Base-by-base conservation (phyloP, 1,140 invertebrate genomes). In the Apis laboriosa region DNA sequence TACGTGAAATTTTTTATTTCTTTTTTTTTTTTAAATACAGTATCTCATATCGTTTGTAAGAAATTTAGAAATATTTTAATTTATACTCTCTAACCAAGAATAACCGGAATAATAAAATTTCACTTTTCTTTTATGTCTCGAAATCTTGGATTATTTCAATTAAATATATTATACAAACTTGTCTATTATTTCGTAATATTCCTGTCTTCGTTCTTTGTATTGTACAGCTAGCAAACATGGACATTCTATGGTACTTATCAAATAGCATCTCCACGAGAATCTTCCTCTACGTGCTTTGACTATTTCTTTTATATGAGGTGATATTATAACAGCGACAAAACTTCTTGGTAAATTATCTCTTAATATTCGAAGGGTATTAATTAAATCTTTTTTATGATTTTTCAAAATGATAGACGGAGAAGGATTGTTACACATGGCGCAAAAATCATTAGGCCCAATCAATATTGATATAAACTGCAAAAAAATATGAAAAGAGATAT, bases 391-490 rank as follows among this genome's bases (percentile, higher is more conserved):
- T 60, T 94, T 92, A 84, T 96, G 96, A 15, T 92, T 91, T 13
- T 94, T 89, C 0, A 95, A 73, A 34, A 90, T 67, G 28, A 89
- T 80, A 70, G 92, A 90, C 1, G 92, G 82, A 55, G 93, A 43
- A 43, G 34, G 82, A 79, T 43, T 43, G 91, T 68, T 79, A 92
- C 95, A 88, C 96, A 96, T 19, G 12, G 91, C 83, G 89, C 97
- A 97, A 72, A 97, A 95, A 87, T 97, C 96, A 89, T 97, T 97
- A 64, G 94, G 92, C 63, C 97, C 97, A 34, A 97, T 96, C 89
- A 97, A 95, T 7, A 97, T 74, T 0, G 95, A 96, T 15, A 97
- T 92, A 11, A 97, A 71, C 94, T 96, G 94, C 87, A 95, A 96
- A 75, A 19, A 0, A 77, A 13, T 28, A 19, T 24, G 43, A n/a